Base-by-base conservation (phyloP, 2,888 invertebrate genomes). In the Deilephila porcellus region DNA sequence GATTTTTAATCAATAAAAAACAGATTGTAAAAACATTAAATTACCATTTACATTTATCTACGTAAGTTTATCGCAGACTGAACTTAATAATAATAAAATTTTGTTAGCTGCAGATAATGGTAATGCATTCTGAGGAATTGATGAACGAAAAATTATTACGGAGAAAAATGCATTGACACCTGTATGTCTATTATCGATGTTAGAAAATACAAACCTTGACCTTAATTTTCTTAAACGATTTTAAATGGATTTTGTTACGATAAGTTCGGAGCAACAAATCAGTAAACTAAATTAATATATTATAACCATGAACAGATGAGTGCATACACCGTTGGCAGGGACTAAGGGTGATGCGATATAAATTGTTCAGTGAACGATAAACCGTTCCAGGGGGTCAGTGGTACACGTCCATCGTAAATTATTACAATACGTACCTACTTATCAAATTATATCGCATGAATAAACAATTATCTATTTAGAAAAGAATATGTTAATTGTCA, bases 381-480 rank as follows among this genome's bases (percentile, higher is more conserved):
- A 63, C 32, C 63, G 34, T 63, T 37, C 56, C 56, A 37, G 63
- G 34, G 63, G 63, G 63, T 63, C 63, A 63, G n/a, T 6, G 37
- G 63, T 37, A 63, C 63, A 37, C n/a, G 37, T 37, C 19, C 63
- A 37, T 19, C 3, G 34, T 63, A 37, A 63, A 63, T n/a, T 63
- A 63, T 63, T 63, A 63, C 63, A 63, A 63, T 63, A 62, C 37
- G 63, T 29, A 56, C 56, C n/a, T 63, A 63, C 56, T 37, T 63
- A 63, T 63, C 63, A 37, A 63, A 63, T n/a, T 63, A 63, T 63
- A 37, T 34, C 19, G 37, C 34, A 34, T 63, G n/a, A 37, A 37
- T 63, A 34, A 19, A 19, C 34, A 0, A 63, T 19, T n/a, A 5
- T 37, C 37, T 45, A 29, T 67, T 67, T 52, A 25, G 45, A 25